These are phyloP conservation scores for Garra rufa DNA, from an alignment of 2,113 vertebrate genomes.

Conservation along the genomic window DNA sequence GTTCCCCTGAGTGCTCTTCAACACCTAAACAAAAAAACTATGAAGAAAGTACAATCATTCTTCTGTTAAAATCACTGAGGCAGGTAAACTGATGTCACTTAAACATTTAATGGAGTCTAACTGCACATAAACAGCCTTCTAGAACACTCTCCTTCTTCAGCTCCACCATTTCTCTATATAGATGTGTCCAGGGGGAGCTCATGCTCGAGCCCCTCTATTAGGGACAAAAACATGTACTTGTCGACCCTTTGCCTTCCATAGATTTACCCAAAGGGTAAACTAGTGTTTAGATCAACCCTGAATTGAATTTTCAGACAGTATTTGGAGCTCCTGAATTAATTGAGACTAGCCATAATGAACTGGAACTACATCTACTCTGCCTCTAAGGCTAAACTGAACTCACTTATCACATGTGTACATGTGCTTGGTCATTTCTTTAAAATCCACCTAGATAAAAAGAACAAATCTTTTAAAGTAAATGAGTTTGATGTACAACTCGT, in stretches of 20 bases:
- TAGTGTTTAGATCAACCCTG: constrained; percentile 11
- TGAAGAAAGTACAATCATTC: background rate
- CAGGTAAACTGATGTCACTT: background rate
- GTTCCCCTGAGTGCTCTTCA: background rate
- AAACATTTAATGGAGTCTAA: background rate
- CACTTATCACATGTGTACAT: background rate
- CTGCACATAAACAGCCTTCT: background rate
- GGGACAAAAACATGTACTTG: background rate
- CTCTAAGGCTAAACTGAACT: constrained; percentile 13
- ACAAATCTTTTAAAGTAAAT: background rate
- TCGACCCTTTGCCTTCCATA: background rate
- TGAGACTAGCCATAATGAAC: constrained; percentile 5
- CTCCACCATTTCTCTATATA: background rate
- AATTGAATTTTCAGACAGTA: constrained; percentile 24
- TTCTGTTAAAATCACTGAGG: background rate
- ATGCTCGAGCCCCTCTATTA: background rate
- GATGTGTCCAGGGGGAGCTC: background rate
- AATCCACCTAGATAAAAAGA: background rate
- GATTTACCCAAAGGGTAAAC: constrained; percentile 14
- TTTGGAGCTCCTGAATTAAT: background rate
- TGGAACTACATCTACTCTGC: background rate
- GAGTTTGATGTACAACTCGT: background rate
- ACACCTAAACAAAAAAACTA: background rate
- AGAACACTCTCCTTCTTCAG: background rate
- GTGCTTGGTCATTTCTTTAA: background rate